phyloP scores from a whole-genome alignment of 2,888 invertebrate species.

The Tribolium freemani region DNA sequence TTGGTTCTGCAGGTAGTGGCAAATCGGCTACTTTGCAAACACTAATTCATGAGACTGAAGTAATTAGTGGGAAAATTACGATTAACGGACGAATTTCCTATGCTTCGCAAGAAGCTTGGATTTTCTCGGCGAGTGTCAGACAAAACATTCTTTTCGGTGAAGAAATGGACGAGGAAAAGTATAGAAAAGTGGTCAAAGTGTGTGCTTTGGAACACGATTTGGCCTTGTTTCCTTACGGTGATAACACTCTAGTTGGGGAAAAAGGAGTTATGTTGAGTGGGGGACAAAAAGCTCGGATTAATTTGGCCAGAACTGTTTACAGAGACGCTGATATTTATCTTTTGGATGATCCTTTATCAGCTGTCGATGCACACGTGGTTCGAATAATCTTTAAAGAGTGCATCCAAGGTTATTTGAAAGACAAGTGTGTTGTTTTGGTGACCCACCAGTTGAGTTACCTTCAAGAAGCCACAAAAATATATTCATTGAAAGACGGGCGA shows the following conservation, averaged over 20 bases:
- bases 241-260: slow-evolving; percentile 19
- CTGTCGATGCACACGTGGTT: slow-evolving; percentile 12
- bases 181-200: not conserved
- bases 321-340: slow-evolving; percentile 16
- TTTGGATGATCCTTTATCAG: slow-evolving; percentile 21
- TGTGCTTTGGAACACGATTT: slow-evolving; percentile 24
- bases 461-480: not conserved
- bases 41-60: not conserved
- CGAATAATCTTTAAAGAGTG: slow-evolving; percentile 7
- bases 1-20: slow-evolving; percentile 13
- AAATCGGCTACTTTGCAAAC: slow-evolving; percentile 6
- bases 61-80: not conserved
- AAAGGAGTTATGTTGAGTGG: slow-evolving; percentile 25
- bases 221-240: slow-evolving; percentile 10
- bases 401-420: not conserved
- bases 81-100: not conserved
- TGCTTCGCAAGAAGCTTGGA: slow-evolving; percentile 19
- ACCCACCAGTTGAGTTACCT: slow-evolving; percentile 13
- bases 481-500: slow-evolving; percentile 3
- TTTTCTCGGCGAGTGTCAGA: slow-evolving; percentile 12
- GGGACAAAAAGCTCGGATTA: slow-evolving; percentile 26
- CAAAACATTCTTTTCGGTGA: slow-evolving; percentile 17
- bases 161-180: not conserved
- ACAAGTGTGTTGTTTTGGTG: slow-evolving; percentile 9
- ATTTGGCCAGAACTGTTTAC: slow-evolving; percentile 11